Conservation (phyloP, 2,797 vertebrate genomes). For the Austrolebias charrua region DNA sequence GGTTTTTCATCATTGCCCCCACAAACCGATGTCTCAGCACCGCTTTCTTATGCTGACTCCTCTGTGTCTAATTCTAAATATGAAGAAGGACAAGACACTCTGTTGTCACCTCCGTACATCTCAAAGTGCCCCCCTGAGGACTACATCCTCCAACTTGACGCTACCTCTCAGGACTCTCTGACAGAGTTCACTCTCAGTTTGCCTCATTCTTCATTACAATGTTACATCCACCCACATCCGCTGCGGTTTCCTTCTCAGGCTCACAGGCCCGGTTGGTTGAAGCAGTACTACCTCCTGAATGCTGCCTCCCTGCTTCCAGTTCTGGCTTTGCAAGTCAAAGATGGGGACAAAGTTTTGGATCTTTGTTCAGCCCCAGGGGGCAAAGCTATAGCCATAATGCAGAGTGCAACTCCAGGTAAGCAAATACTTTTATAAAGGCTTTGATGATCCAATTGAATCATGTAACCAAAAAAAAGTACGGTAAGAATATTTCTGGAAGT, state of each 20-base stretch:
- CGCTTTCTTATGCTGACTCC: slow-evolving; percentile 15
- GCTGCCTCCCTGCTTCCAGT: slow-evolving; percentile 93
- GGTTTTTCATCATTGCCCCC: slow-evolving; percentile 81
- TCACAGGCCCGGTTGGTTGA: slow-evolving; percentile 85
- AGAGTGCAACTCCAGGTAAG: slow-evolving; percentile 88
- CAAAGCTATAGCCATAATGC: slow-evolving; percentile 88
- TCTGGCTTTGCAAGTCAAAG: slow-evolving; percentile 83
- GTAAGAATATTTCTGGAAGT: neutral
- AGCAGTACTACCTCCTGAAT: slow-evolving; percentile 92
- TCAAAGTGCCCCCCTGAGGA: slow-evolving; percentile 19
- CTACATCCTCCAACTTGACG: slow-evolving; percentile 28
- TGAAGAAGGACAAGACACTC: slow-evolving; percentile 18
- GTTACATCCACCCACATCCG: slow-evolving; percentile 79
- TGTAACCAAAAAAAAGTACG: neutral
- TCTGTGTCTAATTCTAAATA: slow-evolving; percentile 17
- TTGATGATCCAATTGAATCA: too few species aligned
- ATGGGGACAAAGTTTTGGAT: slow-evolving; percentile 90
- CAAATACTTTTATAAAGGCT: too few species aligned
- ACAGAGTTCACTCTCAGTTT: slow-evolving; percentile 22
- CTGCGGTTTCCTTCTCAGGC: slow-evolving; percentile 82
- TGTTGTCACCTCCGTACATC: slow-evolving; percentile 7
- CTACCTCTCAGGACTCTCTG: slow-evolving; percentile 33
- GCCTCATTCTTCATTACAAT: slow-evolving; percentile 76
- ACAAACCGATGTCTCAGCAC: slow-evolving; percentile 28
- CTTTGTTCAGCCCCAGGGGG: slow-evolving; percentile 95